phyloP scores from a whole-genome alignment of 2,888 invertebrate species.

The Drosophila fungiperda region DNA sequence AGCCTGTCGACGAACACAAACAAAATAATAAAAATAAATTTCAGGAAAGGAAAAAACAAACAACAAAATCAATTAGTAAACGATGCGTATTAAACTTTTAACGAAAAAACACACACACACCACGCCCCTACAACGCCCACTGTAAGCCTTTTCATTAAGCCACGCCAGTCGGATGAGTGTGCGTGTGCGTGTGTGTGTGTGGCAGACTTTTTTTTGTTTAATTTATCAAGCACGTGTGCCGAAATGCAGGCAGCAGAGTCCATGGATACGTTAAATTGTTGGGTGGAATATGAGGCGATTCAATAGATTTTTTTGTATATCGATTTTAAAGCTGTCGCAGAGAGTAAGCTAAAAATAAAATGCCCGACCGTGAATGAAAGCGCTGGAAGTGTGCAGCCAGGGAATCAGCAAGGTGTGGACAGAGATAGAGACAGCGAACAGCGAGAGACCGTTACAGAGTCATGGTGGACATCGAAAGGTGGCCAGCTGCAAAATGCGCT shows the following conservation, averaged over 20 bases:
- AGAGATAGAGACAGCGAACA: not conserved
- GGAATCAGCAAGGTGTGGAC: constrained; percentile 26
- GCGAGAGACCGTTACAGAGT: not conserved
- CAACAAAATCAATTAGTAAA: constrained; percentile 69
- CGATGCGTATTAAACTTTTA: constrained; percentile 62
- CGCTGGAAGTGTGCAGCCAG: constrained; percentile 1
- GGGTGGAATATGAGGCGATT: constrained; percentile 50
- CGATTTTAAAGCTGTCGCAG: constrained; percentile 74
- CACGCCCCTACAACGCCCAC: constrained; percentile 24
- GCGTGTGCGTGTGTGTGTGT: constrained; percentile 32
- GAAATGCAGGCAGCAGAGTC: constrained; percentile 33
- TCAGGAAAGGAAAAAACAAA: not conserved
- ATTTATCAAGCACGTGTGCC: constrained; percentile 71
- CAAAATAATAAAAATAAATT: not conserved
- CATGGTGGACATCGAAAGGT: constrained; percentile 7
- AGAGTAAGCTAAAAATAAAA: constrained; percentile 74
- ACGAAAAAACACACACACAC: constrained; percentile 48
- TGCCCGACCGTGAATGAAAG: constrained; percentile 29
- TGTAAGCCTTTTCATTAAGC: constrained; percentile 61
- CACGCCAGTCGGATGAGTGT: constrained; percentile 2
- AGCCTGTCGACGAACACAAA: constrained; percentile 86
- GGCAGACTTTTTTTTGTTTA: constrained; percentile 71
- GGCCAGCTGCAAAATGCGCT: constrained; percentile 74
- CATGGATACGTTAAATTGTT: constrained; percentile 42
- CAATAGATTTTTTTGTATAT: constrained; percentile 72